phyloP scores from a whole-genome alignment of 2,113 vertebrate genomes.

The Genyomyrus donnyi region DNA sequence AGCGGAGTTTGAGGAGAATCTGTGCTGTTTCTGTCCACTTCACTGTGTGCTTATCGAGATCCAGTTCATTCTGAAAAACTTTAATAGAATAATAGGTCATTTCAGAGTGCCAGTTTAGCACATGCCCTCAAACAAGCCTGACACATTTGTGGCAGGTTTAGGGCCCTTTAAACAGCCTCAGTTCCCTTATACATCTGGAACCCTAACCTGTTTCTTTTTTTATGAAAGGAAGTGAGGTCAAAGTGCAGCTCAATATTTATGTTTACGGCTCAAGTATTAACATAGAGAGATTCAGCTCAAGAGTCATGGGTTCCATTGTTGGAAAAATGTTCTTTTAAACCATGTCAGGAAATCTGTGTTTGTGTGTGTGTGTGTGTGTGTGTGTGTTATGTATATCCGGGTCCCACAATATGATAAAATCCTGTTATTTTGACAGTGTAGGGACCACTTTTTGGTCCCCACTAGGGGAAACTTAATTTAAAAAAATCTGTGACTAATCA shows the following conservation, averaged over 20 bases:
- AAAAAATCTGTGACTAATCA: not conserved
- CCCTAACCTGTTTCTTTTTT: slow-evolving; percentile 60
- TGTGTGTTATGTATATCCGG: not conserved
- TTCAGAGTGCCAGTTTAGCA: slow-evolving; percentile 10
- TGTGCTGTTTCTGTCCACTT: not conserved
- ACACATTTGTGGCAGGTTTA: slow-evolving; percentile 21
- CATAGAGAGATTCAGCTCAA: slow-evolving; percentile 60
- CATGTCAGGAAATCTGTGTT: not conserved
- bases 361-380: not conserved
- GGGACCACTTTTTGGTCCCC: not conserved
- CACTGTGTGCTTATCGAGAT: not conserved
- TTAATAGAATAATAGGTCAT: not conserved
- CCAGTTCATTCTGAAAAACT: not conserved
- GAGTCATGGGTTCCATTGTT: slow-evolving; percentile 21
- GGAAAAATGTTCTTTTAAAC: not conserved
- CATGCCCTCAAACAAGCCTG: not conserved
- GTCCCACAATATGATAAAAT: not conserved
- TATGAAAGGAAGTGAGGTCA: slow-evolving; percentile 53
- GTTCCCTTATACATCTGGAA: slow-evolving; percentile 17
- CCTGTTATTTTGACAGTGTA: not conserved
- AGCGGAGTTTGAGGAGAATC: not conserved
- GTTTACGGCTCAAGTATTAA: slow-evolving; percentile 51
- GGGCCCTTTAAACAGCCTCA: slow-evolving; percentile 14
- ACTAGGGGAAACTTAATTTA: not conserved
- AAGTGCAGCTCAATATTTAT: slow-evolving; percentile 63